These are phyloP conservation scores for Eutrigla gurnardus DNA, from an alignment of 2,797 vertebrate species.

Conservation along the genomic window DNA sequence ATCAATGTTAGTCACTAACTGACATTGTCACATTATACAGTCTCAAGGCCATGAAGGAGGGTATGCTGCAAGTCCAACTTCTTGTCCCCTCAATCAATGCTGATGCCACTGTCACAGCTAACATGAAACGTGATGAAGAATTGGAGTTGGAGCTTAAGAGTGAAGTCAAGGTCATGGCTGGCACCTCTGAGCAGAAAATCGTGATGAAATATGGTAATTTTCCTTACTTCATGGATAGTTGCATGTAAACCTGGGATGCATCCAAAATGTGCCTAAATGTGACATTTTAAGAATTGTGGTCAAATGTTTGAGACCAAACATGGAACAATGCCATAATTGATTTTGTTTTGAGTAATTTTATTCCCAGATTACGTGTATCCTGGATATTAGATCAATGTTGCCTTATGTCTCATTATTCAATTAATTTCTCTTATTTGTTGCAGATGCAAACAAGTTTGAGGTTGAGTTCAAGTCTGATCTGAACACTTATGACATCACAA, in stretches of 20 bases:
- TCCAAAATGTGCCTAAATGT: not conserved
- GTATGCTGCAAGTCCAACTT: constrained; percentile 85
- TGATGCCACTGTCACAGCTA: constrained; percentile 85
- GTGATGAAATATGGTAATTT: constrained; percentile 88
- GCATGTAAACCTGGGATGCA: not conserved
- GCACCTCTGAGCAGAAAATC: constrained; percentile 83
- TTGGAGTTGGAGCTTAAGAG: constrained; percentile 85
- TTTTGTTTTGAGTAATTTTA: not conserved
- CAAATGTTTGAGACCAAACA: not conserved
- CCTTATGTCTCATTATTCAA: not conserved
- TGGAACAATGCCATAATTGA: not conserved
- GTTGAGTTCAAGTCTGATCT: constrained; percentile 86
- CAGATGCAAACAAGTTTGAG: constrained; percentile 88
- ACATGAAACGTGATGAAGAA: constrained; percentile 77
- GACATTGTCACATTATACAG: constrained; percentile 71
- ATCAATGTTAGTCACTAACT: constrained; percentile 15
- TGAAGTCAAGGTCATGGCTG: constrained; percentile 81
- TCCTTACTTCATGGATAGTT: not conserved
- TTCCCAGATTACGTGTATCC: not conserved
- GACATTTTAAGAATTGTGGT: not conserved
- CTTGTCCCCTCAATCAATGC: constrained; percentile 84
- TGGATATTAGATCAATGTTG: not conserved
- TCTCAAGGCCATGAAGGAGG: constrained; percentile 81
- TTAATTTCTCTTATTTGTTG: constrained; percentile 39
- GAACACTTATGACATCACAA: constrained; percentile 77